phyloP scores from a whole-genome alignment of 2,113 vertebrate genomes.

The Colistium nudipinnis region DNA sequence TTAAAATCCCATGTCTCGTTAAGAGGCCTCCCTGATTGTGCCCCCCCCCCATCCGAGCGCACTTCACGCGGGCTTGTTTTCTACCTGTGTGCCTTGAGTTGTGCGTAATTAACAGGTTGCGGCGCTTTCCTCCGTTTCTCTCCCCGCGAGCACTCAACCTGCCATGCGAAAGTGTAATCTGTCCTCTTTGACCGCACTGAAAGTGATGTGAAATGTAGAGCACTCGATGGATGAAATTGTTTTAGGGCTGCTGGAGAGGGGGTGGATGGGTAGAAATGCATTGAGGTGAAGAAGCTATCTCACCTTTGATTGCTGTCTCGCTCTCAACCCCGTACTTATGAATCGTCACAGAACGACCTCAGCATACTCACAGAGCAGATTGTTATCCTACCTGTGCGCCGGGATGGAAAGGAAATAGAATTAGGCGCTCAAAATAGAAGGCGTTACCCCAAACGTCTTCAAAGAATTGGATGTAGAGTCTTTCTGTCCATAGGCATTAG shows the following conservation, averaged over 20 bases:
- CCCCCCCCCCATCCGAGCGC: constrained; percentile 48
- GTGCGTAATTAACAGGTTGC: constrained; percentile 72
- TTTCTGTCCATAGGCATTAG: constrained; percentile 15
- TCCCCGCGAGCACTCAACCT: constrained; percentile 57
- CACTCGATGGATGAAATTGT: constrained; percentile 70
- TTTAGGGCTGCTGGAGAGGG: constrained; percentile 59
- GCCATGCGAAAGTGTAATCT: constrained; percentile 56
- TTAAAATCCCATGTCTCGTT: constrained; percentile 71
- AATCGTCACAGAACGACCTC: constrained; percentile 56
- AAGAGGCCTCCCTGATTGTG: constrained; percentile 69
- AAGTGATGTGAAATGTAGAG: constrained; percentile 66
- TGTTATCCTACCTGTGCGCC: constrained; percentile 36
- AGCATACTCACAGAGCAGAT: constrained; percentile 56
- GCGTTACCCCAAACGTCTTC: constrained; percentile 19
- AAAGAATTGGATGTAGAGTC: constrained; percentile 14
- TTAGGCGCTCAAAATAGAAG: constrained; percentile 18
- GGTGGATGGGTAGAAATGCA: constrained; percentile 72
- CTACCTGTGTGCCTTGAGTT: constrained; percentile 54
- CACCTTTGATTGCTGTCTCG: constrained; percentile 68
- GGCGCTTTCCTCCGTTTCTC: constrained; percentile 50
- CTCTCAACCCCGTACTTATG: constrained; percentile 69
- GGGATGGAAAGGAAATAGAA: constrained; percentile 40
- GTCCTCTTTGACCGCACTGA: constrained; percentile 61
- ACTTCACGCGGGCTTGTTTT: constrained; percentile 59
- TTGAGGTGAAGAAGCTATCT: constrained; percentile 73